Percentiles rank a stretch among this genome's conserved stretches.
These are phyloP conservation scores for Pontoporia blainvillei DNA, from an alignment of 2,113 vertebrate genomes.

Conservation along the genomic window DNA sequence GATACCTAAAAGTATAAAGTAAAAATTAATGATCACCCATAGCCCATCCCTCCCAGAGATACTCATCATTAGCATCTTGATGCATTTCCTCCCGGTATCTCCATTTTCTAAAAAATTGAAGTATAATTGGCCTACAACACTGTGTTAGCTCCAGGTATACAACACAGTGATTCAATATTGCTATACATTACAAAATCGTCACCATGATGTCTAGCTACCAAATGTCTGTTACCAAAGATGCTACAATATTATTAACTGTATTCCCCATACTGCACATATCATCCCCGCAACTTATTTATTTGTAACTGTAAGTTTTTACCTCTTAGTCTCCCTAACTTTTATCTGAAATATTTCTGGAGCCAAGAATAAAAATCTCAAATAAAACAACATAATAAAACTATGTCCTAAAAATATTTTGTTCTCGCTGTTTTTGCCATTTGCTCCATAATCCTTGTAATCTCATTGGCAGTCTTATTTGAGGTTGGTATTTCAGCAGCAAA, in stretches of 20 bases:
- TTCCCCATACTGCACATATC: not conserved
- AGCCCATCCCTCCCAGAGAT: not conserved
- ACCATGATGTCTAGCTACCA: not conserved
- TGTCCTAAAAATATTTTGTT: not conserved
- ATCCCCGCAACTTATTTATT: not conserved
- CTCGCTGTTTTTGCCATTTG: not conserved
- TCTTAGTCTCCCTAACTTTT: not conserved
- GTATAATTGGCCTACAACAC: not conserved
- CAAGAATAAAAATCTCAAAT: not conserved
- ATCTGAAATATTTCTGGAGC: not conserved
- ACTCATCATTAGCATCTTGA: not conserved
- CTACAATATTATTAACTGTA: not conserved
- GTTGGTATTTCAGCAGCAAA: not conserved
- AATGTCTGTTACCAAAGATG: not conserved
- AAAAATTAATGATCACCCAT: not conserved
- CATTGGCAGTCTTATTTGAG: not conserved
- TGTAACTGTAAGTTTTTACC: not conserved
- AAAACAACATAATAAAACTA: conserved; percentile 2
- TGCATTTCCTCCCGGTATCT: not conserved
- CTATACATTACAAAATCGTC: not conserved
- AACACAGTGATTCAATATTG: not conserved
- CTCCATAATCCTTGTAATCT: not conserved
- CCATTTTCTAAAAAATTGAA: not conserved
- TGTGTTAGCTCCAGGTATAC: not conserved
- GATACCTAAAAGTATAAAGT: not conserved